Base-by-base conservation (phyloP, 2,797 vertebrate species). In the Peromyscus eremicus region DNA sequence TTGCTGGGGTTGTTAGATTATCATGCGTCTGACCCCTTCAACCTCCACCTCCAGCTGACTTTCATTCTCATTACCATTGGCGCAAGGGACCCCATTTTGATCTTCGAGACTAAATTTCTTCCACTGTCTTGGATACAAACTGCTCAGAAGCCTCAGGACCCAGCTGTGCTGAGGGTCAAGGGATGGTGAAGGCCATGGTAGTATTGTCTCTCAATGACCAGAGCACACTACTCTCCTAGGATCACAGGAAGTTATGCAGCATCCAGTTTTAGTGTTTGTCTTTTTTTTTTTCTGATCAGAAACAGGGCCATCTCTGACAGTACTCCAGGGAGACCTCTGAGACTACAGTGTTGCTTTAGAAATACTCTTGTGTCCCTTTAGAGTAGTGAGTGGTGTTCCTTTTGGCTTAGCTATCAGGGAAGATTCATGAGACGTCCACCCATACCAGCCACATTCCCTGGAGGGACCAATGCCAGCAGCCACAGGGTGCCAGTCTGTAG, bases 151-250 rank as follows among this genome's bases (percentile, higher is more conserved):
- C 23, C 27, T 25, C 19, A 19, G 13, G 43, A 10, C 12, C 76
- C 57, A 57, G 60, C 4, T 46, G 13, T 2, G 13, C 21, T 4
- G 0, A 66, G 17, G 17, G 17, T 2, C 64, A 57, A 5, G 14
- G 34, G 8, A 32, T 23, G 40, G 13, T 2, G 6, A 68, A 70
- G n/a, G 9, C 62, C 75, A 9, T 37, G 14, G 7, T 11, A 4
- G 5, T 8, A 6, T 6, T 2, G 19, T 12, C 34, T 17, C 1
- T 32, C 37, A 2, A 0, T 0, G 4, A 1, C 7, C 0, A 0
- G 9, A 62, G 34, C 12, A 12, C 34, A 10, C 10, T 5, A 2
- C 23, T 64, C 10, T 6, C 8, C 9, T 62, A 9, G 6, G 64
- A 2, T 9, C 19, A 5, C 32, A 17, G 10, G 5, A 19, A 40